Evolutionary conservation across 2,888 invertebrate genomes (phyloP), one percentile per base, ranked within the genome.

Genomic region (Aspidiotus destructor): DNA sequence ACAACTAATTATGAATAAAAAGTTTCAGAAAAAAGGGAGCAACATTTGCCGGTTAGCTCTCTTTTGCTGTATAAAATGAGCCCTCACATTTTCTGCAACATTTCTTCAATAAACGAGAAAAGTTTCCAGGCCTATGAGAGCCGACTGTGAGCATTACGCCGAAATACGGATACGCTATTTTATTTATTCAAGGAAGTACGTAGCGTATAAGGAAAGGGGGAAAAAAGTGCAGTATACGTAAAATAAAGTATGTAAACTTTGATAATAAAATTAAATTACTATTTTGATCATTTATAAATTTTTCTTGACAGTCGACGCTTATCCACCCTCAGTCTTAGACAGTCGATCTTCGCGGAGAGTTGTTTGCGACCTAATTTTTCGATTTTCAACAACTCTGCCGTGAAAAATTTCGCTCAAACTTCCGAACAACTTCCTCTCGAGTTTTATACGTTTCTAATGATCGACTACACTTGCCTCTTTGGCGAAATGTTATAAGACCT

Each of bases 401-500:
- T 8, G 17, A 53, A 54, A 62, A 63, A 54, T 54, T 63, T 54
- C 5, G 2, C 28, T 28, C 41, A 52, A 63, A 63, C 53, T 63
- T 52, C 41, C 3, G 40, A 53, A 63, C 28, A 63, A 63, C 41
- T 63, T 63, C 54, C 52, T 54, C 48, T 41, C 41, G 54, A 63
- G 53, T 63, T 63, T 63, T 54, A 54, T 63, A 63, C 54, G 63
- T 63, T 63, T 63, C 41, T 63, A 63, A 63, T 54, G 63, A 63
- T 63, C 41, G 41, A 54, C 63, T 54, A 63, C 16, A 41, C 28
- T 52, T 54, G 1, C 54, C 63, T 54, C 54, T 54, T 63, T 41
- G 1, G 52, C 15, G 41, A 53, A 41, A 63, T 63, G 63, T 62
- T 28, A 28, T 28, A 28, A 28, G 28, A 28, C 5, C 28, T 28